Conservation (phyloP, 2,797 vertebrate genomes). For the Todus mexicanus region DNA sequence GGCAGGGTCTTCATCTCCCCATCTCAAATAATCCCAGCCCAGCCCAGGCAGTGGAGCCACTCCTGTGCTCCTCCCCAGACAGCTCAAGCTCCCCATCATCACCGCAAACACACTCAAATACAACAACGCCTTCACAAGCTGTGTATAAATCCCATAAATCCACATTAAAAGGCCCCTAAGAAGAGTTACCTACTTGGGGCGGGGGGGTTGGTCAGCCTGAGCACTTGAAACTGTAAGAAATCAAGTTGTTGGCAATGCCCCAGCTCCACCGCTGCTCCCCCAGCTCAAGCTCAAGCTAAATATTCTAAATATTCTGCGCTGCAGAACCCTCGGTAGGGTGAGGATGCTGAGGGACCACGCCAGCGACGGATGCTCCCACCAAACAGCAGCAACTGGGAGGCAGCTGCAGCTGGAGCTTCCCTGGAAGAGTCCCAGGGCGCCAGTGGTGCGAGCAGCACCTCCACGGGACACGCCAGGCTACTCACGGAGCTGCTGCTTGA, state of each 20-base stretch:
- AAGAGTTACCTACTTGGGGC: conserved; percentile 78
- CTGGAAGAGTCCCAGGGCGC: not conserved
- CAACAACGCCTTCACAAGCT: rapidly evolving
- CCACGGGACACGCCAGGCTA: not conserved
- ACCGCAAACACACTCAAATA: no score
- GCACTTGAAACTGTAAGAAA: conserved; percentile 83
- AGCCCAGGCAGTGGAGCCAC: not conserved
- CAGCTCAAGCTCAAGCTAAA: not conserved
- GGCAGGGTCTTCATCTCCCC: not conserved
- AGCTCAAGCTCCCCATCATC: not conserved
- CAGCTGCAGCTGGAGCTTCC: not conserved
- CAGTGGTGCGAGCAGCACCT: not conserved
- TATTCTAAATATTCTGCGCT: not conserved
- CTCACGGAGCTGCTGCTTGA: conserved; percentile 89
- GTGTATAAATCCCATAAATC: not conserved
- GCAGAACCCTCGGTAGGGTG: not conserved
- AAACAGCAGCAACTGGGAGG: not conserved
- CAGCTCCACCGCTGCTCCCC: not conserved
- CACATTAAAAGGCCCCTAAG: not conserved
- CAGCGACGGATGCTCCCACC: not conserved
- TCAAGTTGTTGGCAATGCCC: not conserved
- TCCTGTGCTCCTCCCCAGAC: not conserved
- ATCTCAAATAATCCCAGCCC: not conserved
- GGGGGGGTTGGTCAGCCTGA: conserved; percentile 77
- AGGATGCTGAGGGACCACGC: not conserved